Evolutionary conservation across 2,888 invertebrate species (phyloP), one percentile per base, ranked within the genome.

Genomic region (Epistrophe eligans): DNA sequence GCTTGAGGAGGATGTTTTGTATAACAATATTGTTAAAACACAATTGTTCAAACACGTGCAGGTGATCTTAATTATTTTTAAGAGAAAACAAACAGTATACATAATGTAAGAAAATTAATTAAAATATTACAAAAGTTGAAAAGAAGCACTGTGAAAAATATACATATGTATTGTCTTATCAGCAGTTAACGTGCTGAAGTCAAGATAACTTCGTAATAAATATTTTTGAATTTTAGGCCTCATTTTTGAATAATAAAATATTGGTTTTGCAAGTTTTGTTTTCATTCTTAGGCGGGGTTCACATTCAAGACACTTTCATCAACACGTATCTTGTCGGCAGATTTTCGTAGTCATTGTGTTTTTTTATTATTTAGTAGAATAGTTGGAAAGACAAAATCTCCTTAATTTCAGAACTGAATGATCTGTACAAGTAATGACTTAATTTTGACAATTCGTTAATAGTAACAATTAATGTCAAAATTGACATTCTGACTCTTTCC

Each of bases 11-110:
- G 70, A 52, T 24, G 40, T 55, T 70, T 24, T 55, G 55, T 55
- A 55, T 40, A n/a, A 62, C 79, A 66, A 50, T 50, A 50, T 79
- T 84, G 76, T 79, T 60, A 43, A 79, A 84, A 71, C 58, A 66
- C 70, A 70, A 70, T 70, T 70, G 70, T 84, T 79, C 71, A 79
- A 66, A 79, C 79, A 84, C 71, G 66, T 79, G 58, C 66, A 40
- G 40, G n/a, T 66, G 57, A 73, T 58, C 60, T 73, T 74, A 73
- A 74, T 80, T 52, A 52, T 52, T 55, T 24, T 55, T n/a, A 74
- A 52, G 15, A 50, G 38, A 52, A 66, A 57, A 19, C n/a, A 50
- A 52, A 67, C 17, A 60, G 55, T 13, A 5, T 32, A 43, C 15
- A 43, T 32, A 52, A 24, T 55, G 35, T 57, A 58, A 48, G 48